Evolutionary conservation across 2,888 invertebrate species (phyloP), one percentile per base, ranked within the genome.

Genomic region (Drosophila rellima): DNA sequence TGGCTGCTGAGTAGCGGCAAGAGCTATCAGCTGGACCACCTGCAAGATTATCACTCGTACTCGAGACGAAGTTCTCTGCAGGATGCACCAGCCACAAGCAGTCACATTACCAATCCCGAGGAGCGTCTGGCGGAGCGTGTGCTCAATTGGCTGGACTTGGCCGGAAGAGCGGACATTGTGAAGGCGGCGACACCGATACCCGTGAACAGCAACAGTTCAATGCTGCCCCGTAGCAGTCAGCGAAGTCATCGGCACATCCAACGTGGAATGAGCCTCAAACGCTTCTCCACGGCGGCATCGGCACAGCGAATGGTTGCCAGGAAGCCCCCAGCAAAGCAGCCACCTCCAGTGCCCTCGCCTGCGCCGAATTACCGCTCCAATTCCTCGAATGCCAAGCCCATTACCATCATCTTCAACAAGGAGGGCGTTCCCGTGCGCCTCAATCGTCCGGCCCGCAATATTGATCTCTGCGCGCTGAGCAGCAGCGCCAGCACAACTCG

Each of bases 61-160:
- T 91, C 92, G 1, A 75, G 90, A 13, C 80, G 90, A 3, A 91
- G 90, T 48, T 92, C 92, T 0, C 63, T 91, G 18, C 91, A 90
- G 26, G 92, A 92, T 57, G 55, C 85, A 6, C 78, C 72, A 17
- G 68, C 77, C 3, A 26, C 70, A 1, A 51, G 55, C 17, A 66
- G 63, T 0, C 74, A 73, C 13, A 31, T 69, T 10, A 55, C 59
- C 5, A 90, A 90, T 59, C 89, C 91, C 0, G 92, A 92, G 39
- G 92, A 92, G 51, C 90, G 93, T 29, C 89, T 95, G 51, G 94
- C 96, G 0, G 96, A 96, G 68, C 93, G 96, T 59, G 97, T 97
- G 0, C 92, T 96, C 3, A 95, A 96, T 81, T 97, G 97, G 97
- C 89, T 97, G 74, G 96, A 96, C 90, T 92, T 96, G 61, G 96